These are phyloP conservation scores for Narcine bancroftii DNA, from an alignment of 2,113 vertebrate genomes.

Conservation along the genomic window DNA sequence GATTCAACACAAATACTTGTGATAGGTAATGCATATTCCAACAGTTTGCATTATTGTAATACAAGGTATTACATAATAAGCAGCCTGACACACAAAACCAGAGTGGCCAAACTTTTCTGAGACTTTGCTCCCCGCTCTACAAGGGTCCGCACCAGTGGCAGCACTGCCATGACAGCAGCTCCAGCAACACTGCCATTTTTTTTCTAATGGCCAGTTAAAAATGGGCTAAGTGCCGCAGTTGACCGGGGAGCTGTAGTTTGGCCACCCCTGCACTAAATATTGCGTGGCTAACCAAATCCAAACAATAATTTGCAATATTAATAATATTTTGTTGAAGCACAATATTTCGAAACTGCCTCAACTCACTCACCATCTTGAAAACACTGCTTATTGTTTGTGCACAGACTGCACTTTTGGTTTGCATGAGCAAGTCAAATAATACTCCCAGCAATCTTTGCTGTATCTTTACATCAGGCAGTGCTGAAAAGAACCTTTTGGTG, in stretches of 20 bases:
- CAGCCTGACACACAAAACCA: no score
- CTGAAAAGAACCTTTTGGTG: constrained; percentile 75
- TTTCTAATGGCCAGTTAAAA: no score
- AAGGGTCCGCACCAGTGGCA: no score
- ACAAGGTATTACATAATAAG: not conserved
- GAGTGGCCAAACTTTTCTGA: no score
- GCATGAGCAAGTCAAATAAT: constrained; percentile 76
- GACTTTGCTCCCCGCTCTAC: no score
- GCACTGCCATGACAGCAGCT: no score
- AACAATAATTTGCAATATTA: not conserved
- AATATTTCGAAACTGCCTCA: not conserved
- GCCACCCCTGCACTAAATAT: no score
- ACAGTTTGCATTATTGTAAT: not conserved
- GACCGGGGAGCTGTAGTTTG: no score
- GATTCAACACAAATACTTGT: no score
- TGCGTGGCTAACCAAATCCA: not conserved
- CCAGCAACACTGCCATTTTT: no score
- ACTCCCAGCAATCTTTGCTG: constrained; percentile 73
- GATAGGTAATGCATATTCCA: not conserved
- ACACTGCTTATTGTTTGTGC: constrained; percentile 65
- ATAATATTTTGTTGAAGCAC: not conserved
- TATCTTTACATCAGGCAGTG: constrained; percentile 63
- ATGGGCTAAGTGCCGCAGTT: no score
- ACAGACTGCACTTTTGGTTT: constrained; percentile 60
- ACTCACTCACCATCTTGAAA: constrained; percentile 83